Evolutionary conservation across 2,888 invertebrate genomes (phyloP).

Genomic region (Leistus spinibarbis): DNA sequence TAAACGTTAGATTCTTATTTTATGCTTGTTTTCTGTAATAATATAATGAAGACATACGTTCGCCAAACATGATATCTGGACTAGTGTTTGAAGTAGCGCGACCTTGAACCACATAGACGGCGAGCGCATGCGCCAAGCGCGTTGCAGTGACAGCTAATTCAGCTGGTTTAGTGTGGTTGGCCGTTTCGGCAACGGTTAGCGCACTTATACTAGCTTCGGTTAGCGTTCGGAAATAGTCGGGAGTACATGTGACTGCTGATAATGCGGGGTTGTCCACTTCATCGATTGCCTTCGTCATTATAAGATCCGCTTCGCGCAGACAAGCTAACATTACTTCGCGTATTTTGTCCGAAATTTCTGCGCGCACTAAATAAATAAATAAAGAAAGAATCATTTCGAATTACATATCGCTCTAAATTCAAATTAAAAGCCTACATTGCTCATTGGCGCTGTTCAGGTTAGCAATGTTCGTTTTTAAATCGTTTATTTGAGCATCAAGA

Average conservation of each 20-base stretch:
- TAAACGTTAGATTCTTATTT: too few species aligned
- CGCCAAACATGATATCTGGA: slow-evolving; percentile 69
- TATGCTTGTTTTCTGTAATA: too few species aligned
- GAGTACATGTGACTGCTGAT: slow-evolving; percentile 68
- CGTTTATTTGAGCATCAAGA: slow-evolving; percentile 64
- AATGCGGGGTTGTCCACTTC: slow-evolving; percentile 73
- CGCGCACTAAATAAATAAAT: not conserved
- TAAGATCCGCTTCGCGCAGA: slow-evolving; percentile 52
- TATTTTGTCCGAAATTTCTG: slow-evolving; percentile 41
- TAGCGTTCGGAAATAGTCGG: slow-evolving; percentile 64
- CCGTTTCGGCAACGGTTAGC: slow-evolving; percentile 53
- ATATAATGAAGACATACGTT: slow-evolving; percentile 60
- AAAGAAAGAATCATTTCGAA: not conserved
- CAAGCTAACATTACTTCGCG: slow-evolving; percentile 49
- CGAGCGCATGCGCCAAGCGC: slow-evolving; percentile 63
- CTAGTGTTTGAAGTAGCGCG: slow-evolving; percentile 79
- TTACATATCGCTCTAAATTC: not conserved
- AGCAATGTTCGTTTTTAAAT: slow-evolving; percentile 60
- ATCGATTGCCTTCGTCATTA: slow-evolving; percentile 54
- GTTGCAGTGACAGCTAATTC: slow-evolving; percentile 56
- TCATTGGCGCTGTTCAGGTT: slow-evolving; percentile 55
- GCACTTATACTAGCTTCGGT: slow-evolving; percentile 55
- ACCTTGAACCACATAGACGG: slow-evolving; percentile 71
- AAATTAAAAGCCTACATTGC: slow-evolving; percentile 54
- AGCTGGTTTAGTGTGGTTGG: slow-evolving; percentile 55